Evolutionary conservation across 2,113 vertebrate genomes (phyloP), one percentile per base, ranked within the genome.

Genomic region (Oryzias melastigma): DNA sequence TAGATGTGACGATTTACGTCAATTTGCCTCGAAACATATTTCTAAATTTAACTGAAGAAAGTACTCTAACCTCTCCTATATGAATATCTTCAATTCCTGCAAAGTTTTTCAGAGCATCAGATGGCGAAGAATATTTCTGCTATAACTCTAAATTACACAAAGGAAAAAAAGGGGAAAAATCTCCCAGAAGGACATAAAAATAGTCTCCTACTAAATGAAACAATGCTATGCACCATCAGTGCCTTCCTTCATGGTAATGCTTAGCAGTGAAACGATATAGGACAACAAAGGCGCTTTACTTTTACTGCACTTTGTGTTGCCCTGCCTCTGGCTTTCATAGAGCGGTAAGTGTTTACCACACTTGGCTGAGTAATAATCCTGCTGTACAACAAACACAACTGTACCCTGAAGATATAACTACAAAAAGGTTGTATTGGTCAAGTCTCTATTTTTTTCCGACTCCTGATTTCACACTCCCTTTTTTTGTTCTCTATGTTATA

Each of bases 301-400:
- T 84, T 85, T 71, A 76, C 72, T 78, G 78, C 76, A 77, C 69
- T 85, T 68, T 64, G 64, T 76, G 71, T 74, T 72, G 75, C 76
- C 75, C 70, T 72, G 86, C 81, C 81, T 79, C 73, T 70, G 81
- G 84, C 83, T 83, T 78, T 82, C 80, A 78, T 75, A 75, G 77
- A 81, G 81, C 77, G 83, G 88, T 85, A 78, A 82, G 83, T 82
- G 83, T 86, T 87, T 78, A 73, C 74, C 80, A 75, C 84, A 88
- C 82, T 81, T 77, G 75, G 81, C 79, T 84, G 86, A 75, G 81
- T 83, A 86, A 85, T 84, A 87, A 86, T 76, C 65, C 81, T 78
- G 80, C 80, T 45, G 22, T 72, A 69, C 77, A 65, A 82, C 73
- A 86, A 86, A 85, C 79, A 79, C 73, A 71, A 79, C 71, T 55